A percentile compares a stretch with the other conserved stretches of the same genome.
Evolutionary conservation across 2,797 vertebrate species (phyloP).

Genomic region (Pseudochaenichthys georgianus): DNA sequence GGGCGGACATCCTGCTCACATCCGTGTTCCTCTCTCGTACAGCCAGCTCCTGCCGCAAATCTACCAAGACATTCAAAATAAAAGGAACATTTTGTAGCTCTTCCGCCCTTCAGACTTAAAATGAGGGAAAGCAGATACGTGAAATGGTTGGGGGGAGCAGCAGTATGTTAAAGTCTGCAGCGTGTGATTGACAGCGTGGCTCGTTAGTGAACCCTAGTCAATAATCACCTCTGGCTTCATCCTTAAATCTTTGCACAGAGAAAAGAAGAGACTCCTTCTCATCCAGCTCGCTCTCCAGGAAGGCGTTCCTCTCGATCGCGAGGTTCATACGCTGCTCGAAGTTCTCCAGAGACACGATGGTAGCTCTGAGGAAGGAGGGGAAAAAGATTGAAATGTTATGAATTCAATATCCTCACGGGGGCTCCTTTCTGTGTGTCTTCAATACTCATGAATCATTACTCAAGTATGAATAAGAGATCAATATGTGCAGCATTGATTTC

Average conservation of each 20-base stretch:
- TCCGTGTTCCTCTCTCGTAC: slow-evolving; percentile 94
- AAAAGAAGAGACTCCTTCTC: slow-evolving; percentile 97
- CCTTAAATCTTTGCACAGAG: slow-evolving; percentile 96
- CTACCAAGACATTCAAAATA: slow-evolving; percentile 64
- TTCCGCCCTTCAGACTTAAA: background rate
- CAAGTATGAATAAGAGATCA: slow-evolving; percentile 2
- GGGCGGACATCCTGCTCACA: slow-evolving; percentile 90
- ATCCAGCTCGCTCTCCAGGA: slow-evolving; percentile 98
- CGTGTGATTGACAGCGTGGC: background rate
- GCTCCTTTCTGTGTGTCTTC: background rate
- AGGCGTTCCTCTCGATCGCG: slow-evolving; percentile 97
- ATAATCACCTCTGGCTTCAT: slow-evolving; percentile 93
- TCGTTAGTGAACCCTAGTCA: slow-evolving; percentile 8
- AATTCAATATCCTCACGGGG: background rate
- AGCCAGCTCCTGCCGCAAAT: slow-evolving; percentile 94
- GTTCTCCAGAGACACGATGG: slow-evolving; percentile 96
- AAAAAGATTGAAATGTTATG: background rate
- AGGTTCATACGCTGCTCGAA: slow-evolving; percentile 98
- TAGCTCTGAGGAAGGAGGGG: slow-evolving; percentile 84
- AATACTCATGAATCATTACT: slow-evolving; percentile 9
- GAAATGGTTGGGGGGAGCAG: background rate
- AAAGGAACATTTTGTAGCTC: background rate
- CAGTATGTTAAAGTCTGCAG: background rate
- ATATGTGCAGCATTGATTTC: slow-evolving; percentile 31
- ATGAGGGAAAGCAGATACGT: background rate